Base-by-base conservation (phyloP, 2,113 vertebrate species). In the Spizaetus ornatus region DNA sequence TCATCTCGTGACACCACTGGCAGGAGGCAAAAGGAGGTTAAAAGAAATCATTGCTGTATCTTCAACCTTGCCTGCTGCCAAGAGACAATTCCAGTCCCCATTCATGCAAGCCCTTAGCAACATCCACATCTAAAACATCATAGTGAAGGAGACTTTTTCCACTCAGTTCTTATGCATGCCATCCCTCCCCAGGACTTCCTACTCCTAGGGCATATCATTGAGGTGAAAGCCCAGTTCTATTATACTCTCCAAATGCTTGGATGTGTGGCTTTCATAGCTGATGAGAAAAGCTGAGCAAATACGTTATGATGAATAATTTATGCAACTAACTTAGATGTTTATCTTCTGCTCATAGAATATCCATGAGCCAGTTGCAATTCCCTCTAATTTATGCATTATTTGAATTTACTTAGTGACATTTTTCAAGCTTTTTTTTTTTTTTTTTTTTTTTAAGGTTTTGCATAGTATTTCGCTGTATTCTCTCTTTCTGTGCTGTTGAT, bases 341-440 rank as follows among this genome's bases (percentile, higher is more conserved):
- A 91, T 96, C 94, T 97, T 96, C 95, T 91, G 92, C 92, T 97
- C 94, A 96, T 97, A 86, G 97, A 95, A 97, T 97, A 97, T 95
- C 97, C 94, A 97, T 94, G 94, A 97, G 82, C 86, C 80, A 80
- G 55, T 93, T 88, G 82, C 86, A 84, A 45, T 93, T 92, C 77
- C 52, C 69, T 91, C 65, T 95, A 91, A 97, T 91, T 96, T 96
- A 96, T 95, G 90, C 90, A 84, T 84, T 96, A 91, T 96, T 95
- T 96, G 94, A 82, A 88, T 92, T 97, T 96, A 90, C 69, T 92
- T 82, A 66, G 85, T 74, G 72, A 76, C 61, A 92, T 82, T 81
- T 95, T 92, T 83, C 65, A 81, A 71, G 76, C 34, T n/a, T 23
- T 40, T 73, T 74, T 38, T 43, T 53, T 53, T 27, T n/a, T n/a